phyloP scores from a whole-genome alignment of 2,113 vertebrate species.

The Ailurus styani region DNA sequence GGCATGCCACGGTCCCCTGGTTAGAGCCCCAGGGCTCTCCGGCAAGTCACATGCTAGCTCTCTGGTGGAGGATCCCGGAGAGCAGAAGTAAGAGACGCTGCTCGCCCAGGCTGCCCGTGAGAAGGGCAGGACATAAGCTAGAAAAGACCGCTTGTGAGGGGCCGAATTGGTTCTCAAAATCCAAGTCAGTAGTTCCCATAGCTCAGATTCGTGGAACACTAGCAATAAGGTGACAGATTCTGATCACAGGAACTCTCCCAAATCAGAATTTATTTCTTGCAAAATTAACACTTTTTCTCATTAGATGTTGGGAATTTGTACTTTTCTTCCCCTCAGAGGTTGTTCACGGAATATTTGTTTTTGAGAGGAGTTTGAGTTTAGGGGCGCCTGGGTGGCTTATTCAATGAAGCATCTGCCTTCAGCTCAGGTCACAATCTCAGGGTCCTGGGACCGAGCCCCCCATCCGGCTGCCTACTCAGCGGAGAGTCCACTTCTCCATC shows the following conservation, averaged over 20 bases:
- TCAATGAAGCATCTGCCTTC: no score
- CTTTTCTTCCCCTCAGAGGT: background rate
- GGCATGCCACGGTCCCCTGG: background rate
- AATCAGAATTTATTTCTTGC: background rate
- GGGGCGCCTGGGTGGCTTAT: background rate
- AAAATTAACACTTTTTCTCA: background rate
- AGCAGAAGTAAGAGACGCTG: fast-evolving
- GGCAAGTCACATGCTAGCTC: fast-evolving
- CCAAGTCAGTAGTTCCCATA: background rate
- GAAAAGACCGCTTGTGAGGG: background rate
- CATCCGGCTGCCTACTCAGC: no score
- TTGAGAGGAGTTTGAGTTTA: background rate
- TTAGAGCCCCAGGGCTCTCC: background rate
- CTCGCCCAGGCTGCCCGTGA: fast-evolving
- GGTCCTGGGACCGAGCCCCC: no score
- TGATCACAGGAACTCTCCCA: background rate
- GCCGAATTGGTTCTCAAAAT: no score
- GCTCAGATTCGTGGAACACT: background rate
- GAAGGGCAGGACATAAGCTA: no score
- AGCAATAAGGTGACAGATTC: background rate
- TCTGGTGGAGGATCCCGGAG: background rate
- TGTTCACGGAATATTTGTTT: background rate
- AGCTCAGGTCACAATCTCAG: no score
- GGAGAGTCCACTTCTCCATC: no score
- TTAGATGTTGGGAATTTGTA: background rate